Evolutionary conservation across 2,797 vertebrate genomes (phyloP).

Genomic region (Margarornis squamiger): DNA sequence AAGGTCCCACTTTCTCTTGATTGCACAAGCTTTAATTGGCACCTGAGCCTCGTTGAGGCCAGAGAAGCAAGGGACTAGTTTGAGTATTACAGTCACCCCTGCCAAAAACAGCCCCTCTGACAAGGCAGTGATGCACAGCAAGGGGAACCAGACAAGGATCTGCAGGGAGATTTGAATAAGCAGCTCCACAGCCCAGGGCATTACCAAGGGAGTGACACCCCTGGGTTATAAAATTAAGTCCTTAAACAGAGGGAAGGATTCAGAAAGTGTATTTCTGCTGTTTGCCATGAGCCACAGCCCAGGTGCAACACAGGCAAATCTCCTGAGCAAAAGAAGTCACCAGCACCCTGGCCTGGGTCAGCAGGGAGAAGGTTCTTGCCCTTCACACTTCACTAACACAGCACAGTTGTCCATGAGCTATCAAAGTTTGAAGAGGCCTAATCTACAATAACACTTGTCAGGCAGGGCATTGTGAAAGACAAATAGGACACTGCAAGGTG

Average conservation of each 20-base stretch:
- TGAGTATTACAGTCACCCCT: not conserved
- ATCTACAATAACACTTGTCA: not conserved
- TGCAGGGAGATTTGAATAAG: fast-evolving
- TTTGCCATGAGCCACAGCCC: not conserved
- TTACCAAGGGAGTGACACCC: not conserved
- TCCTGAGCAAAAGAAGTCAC: not conserved
- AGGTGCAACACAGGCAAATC: not conserved
- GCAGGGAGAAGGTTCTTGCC: not conserved
- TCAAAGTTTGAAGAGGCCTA: not conserved
- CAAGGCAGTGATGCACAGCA: not conserved
- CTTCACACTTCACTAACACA: not conserved
- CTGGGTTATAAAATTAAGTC: not conserved
- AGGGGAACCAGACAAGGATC: not conserved
- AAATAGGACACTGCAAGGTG: conserved; percentile 3
- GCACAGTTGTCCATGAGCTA: not conserved
- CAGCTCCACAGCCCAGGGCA: not conserved
- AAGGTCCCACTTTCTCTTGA: not conserved
- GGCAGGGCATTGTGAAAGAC: not conserved
- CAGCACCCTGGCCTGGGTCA: not conserved
- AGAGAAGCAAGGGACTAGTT: not conserved
- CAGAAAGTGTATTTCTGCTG: not conserved
- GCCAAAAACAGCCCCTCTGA: not conserved
- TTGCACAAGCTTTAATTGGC: conserved; percentile 10
- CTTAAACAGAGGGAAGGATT: not conserved
- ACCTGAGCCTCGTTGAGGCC: not conserved